phyloP scores from a whole-genome alignment of 1,140 invertebrate species.

The Drosophila funebris region DNA sequence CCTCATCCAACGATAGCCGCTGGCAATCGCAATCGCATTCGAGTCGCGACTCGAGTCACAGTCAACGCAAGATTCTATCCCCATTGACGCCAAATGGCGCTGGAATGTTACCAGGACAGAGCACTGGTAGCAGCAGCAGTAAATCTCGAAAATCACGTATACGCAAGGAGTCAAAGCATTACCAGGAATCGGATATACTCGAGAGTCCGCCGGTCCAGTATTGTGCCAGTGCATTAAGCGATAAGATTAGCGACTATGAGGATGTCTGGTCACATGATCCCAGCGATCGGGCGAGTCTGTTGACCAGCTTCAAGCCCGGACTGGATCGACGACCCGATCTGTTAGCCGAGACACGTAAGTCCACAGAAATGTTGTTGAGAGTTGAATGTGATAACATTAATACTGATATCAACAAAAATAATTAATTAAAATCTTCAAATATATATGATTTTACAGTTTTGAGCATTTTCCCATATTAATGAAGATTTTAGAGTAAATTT shows the following conservation, averaged over 20 bases:
- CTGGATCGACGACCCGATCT: constrained; percentile 85
- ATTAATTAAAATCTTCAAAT: no score
- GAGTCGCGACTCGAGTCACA: constrained; percentile 65
- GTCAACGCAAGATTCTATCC: constrained; percentile 68
- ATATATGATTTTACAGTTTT: no score
- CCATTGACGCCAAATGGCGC: constrained; percentile 53
- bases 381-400: no score
- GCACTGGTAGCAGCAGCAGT: constrained; percentile 37
- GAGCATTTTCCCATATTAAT: no score
- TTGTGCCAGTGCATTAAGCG: constrained; percentile 92
- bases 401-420: no score
- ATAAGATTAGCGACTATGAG: constrained; percentile 97
- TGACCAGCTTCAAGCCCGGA: constrained; percentile 84
- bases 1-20: constrained; percentile 80
- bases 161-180: constrained; percentile 87
- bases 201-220: constrained; percentile 91
- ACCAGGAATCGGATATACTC: constrained; percentile 92
- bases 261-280: constrained; percentile 94
- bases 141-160: constrained; percentile 65
- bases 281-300: constrained; percentile 84
- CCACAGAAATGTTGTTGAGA: not conserved
- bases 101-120: not conserved
- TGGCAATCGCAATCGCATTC: constrained; percentile 59
- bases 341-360: constrained; percentile 88
- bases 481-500: no score